Conservation (phyloP, 2,888 invertebrate species). For the Eupithecia exiguata region DNA sequence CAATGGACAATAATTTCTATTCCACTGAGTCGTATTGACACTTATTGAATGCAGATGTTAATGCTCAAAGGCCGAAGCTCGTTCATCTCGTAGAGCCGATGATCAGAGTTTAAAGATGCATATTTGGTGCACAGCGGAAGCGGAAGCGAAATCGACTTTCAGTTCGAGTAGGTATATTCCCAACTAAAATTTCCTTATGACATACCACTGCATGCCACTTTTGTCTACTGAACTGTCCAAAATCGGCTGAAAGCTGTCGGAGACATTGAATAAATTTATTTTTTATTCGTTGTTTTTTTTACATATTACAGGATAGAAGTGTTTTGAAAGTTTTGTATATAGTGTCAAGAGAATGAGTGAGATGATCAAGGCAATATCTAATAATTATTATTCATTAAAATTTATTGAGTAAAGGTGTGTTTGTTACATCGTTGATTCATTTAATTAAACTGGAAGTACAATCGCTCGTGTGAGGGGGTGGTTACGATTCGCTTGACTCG, state of each 20-base stretch:
- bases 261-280: background rate
- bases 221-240: background rate
- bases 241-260: background rate
- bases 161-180: background rate
- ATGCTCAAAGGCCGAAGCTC: background rate
- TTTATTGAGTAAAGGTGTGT: background rate
- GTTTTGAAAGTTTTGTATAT: background rate
- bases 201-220: background rate
- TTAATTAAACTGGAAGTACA: background rate
- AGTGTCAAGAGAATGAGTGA: background rate
- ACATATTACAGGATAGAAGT: too few relatives aligned
- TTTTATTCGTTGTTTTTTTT: too few relatives aligned
- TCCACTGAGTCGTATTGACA: background rate
- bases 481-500: background rate
- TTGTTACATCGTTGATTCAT: background rate
- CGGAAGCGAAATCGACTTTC: background rate
- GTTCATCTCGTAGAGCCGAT: background rate
- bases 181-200: background rate
- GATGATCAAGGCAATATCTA: background rate
- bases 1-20: background rate
- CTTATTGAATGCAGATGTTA: background rate
- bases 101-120: background rate
- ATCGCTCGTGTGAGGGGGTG: background rate
- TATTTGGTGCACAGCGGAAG: background rate
- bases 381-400: background rate